A percentile compares a stretch with the other conserved stretches of the same genome.
phyloP scores from a whole-genome alignment of 2,113 vertebrate genomes.

The Geococcyx californianus region DNA sequence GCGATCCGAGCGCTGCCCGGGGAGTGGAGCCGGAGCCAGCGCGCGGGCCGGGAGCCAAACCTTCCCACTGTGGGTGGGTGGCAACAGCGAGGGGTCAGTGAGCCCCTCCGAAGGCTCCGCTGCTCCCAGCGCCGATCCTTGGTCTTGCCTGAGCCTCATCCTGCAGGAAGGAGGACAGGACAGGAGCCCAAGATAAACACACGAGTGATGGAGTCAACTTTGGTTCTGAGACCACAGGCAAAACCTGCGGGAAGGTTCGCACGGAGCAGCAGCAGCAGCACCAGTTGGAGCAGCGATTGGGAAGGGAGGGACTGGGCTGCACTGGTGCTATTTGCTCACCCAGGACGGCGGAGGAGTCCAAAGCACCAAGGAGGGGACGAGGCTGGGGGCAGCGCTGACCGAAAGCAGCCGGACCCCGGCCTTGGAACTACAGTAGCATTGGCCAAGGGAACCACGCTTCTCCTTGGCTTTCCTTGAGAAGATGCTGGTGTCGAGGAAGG shows the following conservation, averaged over 20 bases:
- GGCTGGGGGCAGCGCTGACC: not conserved
- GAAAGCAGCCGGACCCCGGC: not conserved
- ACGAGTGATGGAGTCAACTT: not conserved
- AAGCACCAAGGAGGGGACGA: not conserved
- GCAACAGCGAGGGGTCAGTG: not conserved
- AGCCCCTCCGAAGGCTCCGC: not conserved
- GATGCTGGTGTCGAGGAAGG: not conserved
- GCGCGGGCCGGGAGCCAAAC: not conserved
- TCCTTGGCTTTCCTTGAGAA: not conserved
- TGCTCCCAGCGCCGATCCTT: not conserved
- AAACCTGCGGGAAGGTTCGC: not conserved
- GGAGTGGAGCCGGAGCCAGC: not conserved
- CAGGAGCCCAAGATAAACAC: not conserved
- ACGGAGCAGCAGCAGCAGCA: not conserved
- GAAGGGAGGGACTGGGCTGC: not conserved
- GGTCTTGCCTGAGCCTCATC: not conserved
- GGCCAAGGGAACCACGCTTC: rapidly evolving
- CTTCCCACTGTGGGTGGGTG: too few species aligned
- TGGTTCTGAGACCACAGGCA: not conserved
- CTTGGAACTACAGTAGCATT: not conserved
- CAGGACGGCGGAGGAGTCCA: too few species aligned
- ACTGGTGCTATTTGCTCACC: not conserved
- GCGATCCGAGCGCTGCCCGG: rapidly evolving
- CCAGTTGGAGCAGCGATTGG: not conserved
- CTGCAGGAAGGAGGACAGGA: rapidly evolving